These are phyloP conservation scores for Stegophylla sp. DNA, from an alignment of 2,888 invertebrate genomes.

Conservation along the genomic window DNA sequence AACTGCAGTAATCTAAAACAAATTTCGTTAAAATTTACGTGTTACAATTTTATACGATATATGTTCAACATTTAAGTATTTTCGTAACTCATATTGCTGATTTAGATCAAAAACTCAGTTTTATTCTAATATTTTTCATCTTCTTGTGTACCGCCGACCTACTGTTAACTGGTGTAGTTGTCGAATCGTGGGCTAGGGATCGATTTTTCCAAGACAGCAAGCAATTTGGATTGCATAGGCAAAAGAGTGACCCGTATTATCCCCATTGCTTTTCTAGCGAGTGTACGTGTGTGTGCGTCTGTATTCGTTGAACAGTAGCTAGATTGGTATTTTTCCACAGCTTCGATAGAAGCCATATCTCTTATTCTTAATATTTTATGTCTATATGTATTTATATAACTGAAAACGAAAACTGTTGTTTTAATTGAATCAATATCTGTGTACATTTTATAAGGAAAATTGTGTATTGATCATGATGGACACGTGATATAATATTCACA, in stretches of 20 bases:
- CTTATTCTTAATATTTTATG: no score
- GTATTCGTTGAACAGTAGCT: not conserved
- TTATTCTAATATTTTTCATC: slow-evolving; percentile 17
- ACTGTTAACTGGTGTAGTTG: not conserved
- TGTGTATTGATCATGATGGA: no score
- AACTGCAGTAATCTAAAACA: no score
- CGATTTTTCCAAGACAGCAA: slow-evolving; percentile 41
- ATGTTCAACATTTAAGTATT: no score
- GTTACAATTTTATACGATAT: no score
- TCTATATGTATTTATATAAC: not conserved
- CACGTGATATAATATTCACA: no score
- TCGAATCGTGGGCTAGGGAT: slow-evolving; percentile 3
- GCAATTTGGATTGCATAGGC: slow-evolving; percentile 31
- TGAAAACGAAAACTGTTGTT: not conserved
- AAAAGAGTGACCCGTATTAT: slow-evolving; percentile 31
- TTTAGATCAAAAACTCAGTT: not conserved
- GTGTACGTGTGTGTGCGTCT: not conserved
- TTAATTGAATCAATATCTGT: not conserved
- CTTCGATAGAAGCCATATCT: no score
- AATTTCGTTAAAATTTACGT: no score
- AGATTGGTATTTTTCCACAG: slow-evolving; percentile 15
- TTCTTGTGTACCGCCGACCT: slow-evolving; percentile 1
- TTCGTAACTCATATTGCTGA: not conserved
- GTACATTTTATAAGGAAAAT: no score
- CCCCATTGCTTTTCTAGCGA: not conserved